Percentiles rank a stretch among this genome's conserved stretches.
Conservation (phyloP, 1,140 invertebrate genomes). For the Cydia amplana region DNA sequence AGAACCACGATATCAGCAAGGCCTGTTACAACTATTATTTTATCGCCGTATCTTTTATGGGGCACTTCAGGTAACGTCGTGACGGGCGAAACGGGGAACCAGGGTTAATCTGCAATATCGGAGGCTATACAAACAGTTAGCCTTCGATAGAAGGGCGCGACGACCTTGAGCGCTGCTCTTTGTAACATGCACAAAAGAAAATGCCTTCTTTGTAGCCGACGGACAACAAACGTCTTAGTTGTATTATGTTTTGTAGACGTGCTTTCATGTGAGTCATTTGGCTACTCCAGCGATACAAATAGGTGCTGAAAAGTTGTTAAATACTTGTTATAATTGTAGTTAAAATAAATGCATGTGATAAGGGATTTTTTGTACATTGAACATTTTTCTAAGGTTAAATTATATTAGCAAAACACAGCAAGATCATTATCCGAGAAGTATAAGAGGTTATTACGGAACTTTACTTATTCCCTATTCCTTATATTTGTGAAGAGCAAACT, state of each 20-base stretch:
- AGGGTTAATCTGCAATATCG: constrained; percentile 59
- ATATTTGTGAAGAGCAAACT: no score
- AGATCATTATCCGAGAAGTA: no score
- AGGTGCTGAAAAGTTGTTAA: background rate
- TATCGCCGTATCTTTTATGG: constrained; percentile 34
- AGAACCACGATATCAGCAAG: constrained; percentile 36
- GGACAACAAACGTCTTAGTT: constrained; percentile 39
- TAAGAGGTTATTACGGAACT: no score
- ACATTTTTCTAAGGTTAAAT: no score
- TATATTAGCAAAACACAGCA: no score
- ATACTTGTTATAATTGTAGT: background rate
- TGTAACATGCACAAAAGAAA: constrained; percentile 53
- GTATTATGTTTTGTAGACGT: constrained; percentile 38
- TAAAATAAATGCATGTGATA: no score
- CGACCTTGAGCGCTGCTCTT: constrained; percentile 59
- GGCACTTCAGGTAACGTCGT: constrained; percentile 44
- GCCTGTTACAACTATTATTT: constrained; percentile 33
- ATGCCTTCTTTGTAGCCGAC: constrained; percentile 49
- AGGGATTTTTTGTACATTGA: no score
- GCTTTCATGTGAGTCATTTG: constrained; percentile 16
- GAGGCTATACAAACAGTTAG: constrained; percentile 49
- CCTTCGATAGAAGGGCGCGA: constrained; percentile 47
- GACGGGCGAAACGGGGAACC: constrained; percentile 43
- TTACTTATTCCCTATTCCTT: no score
- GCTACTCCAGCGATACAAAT: constrained; percentile 36